Evolutionary conservation across 2,113 vertebrate genomes (phyloP), one percentile per base, ranked within the genome.

Genomic region (Serinus canaria): DNA sequence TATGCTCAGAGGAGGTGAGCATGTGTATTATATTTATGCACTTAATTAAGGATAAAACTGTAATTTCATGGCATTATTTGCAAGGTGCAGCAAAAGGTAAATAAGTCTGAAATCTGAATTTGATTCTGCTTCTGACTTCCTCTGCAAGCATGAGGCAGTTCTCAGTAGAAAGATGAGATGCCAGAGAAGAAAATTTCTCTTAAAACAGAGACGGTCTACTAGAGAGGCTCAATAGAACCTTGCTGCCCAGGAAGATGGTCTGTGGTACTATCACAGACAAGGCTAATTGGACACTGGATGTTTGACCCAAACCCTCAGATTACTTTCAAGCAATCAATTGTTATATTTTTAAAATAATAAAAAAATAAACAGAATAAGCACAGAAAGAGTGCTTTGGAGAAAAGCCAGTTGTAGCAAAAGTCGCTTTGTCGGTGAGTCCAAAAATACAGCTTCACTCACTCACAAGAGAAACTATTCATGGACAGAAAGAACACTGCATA

Each of bases 381-480:
- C 56, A 90, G 55, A 90, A 88, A 89, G 46, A 12, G 41, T 93
- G 75, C 27, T 88, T 92, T 95, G 87, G 88, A 94, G 28, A 86
- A 93, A 81, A 92, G 80, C 68, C 73, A 93, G 76, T 15, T 73
- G 59, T 47, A 93, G 76, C 76, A 87, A 59, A 86, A 96, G 69
- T 94, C 90, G 76, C 79, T 96, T 96, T 95, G 76, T 90, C 31
- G 64, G 35, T 4, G 10, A 89, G 68, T 87, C 68, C 83, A 95
- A 86, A 95, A 96, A 88, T 78, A 89, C 83, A 88, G 59, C 69
- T 87, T 89, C 64, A 47, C 49, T 96, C 59, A 70, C 60, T 92
- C 83, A 95, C 72, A 93, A 93, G 88, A 90, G 60, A 82, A 93
- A 90, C 91, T 68, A 89, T 94, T 96, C 81, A 95, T 9, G 20